Base-by-base conservation (phyloP, 2,113 vertebrate species). In the Mixornis gularis region DNA sequence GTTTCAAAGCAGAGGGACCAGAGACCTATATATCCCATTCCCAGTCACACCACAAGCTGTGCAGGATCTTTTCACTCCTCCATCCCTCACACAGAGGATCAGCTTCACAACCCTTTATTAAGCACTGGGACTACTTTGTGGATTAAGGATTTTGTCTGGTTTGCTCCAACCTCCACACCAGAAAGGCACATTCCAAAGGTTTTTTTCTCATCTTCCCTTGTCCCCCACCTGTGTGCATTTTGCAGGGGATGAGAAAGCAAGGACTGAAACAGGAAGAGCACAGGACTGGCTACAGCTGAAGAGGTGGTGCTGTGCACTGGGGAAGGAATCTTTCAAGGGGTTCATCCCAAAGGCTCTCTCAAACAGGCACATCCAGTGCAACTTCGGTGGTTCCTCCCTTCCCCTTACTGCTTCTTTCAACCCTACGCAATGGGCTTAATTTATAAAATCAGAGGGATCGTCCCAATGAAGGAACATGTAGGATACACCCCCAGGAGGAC, bases 1-100 rank as follows among this genome's bases (percentile, higher is more conserved):
- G 9, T 62, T 58, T 62, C 56, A 73, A n/a, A 69, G 62, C 12
- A 79, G 60, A 89, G 25, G 20, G 34, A 25, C 12, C 24, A 20
- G 60, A 70, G 52, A 74, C 21, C 17, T 55, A 16, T 55, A 16
- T 16, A 53, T 12, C 76, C 76, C 59, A 19, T 11, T 49, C 51
- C 48, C 1, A 1, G 18, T n/a, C 55, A 62, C 0, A 1, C 6
- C 77, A 86, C n/a, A 66, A 15, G 56, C 24, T n/a, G 15, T 13
- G 65, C 20, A 30, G 65, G 36, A 55, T 51, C 73, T 64, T 65
- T 60, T 36, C 30, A 48, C 56, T 74, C 59, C 62, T 60, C 71
- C 55, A 34, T 36, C 46, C 27, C 34, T 65, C 49, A 59, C 1
- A 1, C 0, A 64, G 64, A 51, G 40, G 51, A 74, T 79, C 70